Evolutionary conservation across 2,113 vertebrate genomes (phyloP).

Genomic region (Macquaria australasica): DNA sequence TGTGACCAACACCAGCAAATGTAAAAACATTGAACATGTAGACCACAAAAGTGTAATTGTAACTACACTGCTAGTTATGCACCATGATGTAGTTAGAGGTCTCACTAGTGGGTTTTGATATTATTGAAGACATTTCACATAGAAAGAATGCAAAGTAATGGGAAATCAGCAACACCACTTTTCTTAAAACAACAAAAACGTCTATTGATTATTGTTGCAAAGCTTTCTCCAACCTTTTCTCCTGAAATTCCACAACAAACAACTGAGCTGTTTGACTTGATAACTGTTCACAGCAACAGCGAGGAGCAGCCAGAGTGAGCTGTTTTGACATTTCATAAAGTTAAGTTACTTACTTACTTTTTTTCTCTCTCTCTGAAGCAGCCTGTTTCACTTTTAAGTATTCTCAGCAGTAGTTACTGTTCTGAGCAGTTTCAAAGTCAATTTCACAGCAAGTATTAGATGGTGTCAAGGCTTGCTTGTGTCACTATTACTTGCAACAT

Average conservation of each 20-base stretch:
- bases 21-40: not conserved
- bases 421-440: conserved; percentile 1
- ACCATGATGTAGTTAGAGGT: not conserved
- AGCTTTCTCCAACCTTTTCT: not conserved
- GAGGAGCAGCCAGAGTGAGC: not conserved
- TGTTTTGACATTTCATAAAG: conserved; percentile 29
- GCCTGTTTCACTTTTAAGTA: conserved; percentile 3
- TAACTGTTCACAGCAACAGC: not conserved
- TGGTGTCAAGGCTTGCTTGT: not conserved
- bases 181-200: not conserved
- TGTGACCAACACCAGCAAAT: not conserved
- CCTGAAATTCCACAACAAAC: conserved; percentile 1
- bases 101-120: not conserved
- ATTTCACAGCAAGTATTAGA: conserved; percentile 8
- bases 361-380: not conserved
- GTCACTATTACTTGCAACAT: not conserved
- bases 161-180: not conserved
- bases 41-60: not conserved
- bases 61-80: not conserved
- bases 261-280: conserved; percentile 18
- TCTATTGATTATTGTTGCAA: conserved; percentile 15
- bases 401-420: not conserved
- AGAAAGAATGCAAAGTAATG: not conserved
- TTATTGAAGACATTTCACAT: not conserved
- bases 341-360: not conserved